phyloP scores from a whole-genome alignment of 2,797 vertebrate species.

The Eospalax fontanierii region DNA sequence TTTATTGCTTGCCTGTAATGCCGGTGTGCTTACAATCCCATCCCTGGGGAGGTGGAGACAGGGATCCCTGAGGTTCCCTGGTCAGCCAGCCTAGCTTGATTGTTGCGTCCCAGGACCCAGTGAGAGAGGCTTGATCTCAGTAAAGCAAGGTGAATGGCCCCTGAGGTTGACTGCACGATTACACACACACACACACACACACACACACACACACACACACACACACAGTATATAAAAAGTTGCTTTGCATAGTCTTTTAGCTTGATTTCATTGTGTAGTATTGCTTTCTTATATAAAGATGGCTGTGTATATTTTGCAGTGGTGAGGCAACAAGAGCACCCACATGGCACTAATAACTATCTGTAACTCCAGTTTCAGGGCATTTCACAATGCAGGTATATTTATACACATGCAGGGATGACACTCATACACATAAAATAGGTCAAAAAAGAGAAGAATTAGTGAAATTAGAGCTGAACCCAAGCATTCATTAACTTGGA shows the following conservation, averaged over 20 bases:
- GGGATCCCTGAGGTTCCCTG: background rate
- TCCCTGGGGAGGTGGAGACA: background rate
- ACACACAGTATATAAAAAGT: background rate
- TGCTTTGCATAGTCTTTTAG: slow-evolving; percentile 7
- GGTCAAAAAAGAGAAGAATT: background rate
- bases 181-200: background rate
- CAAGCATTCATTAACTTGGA: background rate
- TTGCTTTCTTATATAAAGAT: background rate
- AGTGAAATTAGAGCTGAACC: background rate
- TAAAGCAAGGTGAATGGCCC: background rate
- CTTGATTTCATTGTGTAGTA: background rate
- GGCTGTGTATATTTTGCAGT: background rate
- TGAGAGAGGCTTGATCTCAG: background rate
- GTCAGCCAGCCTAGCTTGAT: background rate
- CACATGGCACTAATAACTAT: too few relatives aligned
- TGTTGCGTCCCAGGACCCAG: background rate
- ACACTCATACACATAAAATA: too few relatives aligned
- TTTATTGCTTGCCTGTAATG: background rate
- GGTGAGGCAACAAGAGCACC: background rate
- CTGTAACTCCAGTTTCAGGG: too few relatives aligned
- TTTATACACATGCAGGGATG: too few relatives aligned
- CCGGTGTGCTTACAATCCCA: background rate
- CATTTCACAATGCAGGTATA: too few relatives aligned
- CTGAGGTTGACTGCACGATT: background rate
- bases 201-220: background rate